Conservation (phyloP, 2,797 vertebrate genomes). For the Acanthornis magna region DNA sequence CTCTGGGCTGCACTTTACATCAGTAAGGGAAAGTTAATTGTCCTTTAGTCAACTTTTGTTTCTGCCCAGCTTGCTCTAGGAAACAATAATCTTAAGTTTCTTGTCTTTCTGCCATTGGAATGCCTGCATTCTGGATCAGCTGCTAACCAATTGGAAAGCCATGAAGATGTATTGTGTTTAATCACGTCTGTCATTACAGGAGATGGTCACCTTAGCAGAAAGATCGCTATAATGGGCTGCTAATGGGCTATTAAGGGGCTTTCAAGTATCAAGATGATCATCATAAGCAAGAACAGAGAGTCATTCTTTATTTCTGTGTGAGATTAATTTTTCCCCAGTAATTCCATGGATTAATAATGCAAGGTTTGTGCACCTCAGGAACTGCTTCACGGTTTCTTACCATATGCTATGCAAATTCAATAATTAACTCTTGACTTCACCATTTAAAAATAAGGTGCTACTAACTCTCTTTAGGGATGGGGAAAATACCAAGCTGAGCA, state of each 20-base stretch:
- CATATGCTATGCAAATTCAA: slow-evolving; percentile 46
- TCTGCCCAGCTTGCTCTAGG: background rate
- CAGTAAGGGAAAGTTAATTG: background rate
- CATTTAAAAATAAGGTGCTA: slow-evolving; percentile 13
- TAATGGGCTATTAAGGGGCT: slow-evolving; percentile 40
- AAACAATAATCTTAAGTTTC: background rate
- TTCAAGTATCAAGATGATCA: slow-evolving; percentile 21
- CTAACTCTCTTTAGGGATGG: background rate
- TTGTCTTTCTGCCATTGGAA: background rate
- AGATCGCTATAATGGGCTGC: background rate
- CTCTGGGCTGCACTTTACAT: background rate
- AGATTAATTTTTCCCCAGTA: slow-evolving; percentile 48
- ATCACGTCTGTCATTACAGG: background rate
- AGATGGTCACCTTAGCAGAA: slow-evolving; percentile 35
- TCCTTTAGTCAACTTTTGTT: background rate
- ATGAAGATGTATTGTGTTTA: background rate
- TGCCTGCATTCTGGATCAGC: background rate
- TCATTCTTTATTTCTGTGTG: slow-evolving; percentile 11
- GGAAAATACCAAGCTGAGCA: background rate
- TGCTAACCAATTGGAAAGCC: background rate
- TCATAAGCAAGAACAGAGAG: slow-evolving; percentile 16
- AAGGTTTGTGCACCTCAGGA: slow-evolving; percentile 56
- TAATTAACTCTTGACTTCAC: slow-evolving; percentile 30
- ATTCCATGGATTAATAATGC: slow-evolving; percentile 39
- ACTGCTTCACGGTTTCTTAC: slow-evolving; percentile 17